Evolutionary conservation across 2,113 vertebrate genomes (phyloP), one percentile per base, ranked within the genome.

Genomic region (Dissostichus mawsoni): DNA sequence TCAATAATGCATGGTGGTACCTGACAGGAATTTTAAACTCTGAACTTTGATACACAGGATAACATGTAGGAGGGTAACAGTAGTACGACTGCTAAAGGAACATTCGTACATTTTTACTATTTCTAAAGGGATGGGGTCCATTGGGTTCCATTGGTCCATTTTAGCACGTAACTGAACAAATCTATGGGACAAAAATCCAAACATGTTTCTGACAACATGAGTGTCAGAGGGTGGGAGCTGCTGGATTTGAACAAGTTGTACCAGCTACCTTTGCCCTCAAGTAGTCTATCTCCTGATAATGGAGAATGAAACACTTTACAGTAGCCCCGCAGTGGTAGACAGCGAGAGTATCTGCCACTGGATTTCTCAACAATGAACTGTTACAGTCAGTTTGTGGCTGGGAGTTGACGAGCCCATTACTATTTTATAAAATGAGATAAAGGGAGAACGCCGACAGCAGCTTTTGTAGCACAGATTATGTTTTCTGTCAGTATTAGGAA

Each of bases 181-280:
- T n/a, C 48, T 58, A 17, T 11, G 7, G 3, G 13, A 65, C 13
- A 12, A 48, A 25, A 50, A 50, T 29, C 23, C 47, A 67, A 4
- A 0, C 57, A 45, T 29, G 44, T 67, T n/a, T 50, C 52, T 45
- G 51, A 36, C 71, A 80, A 9, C 8, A 14, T 17, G 44, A 69
- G 13, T 52, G 41, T 16, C 56, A 50, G 47, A 18, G 52, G 14
- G 18, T 73, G 67, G 58, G 64, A 65, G 53, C 61, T 55, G 25
- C 8, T 62, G 36, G 17, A 4, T 55, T 50, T 78, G 36, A 69
- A 62, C 16, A 3, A n/a, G 20, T 8, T 74, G 45, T 67, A 81
- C 51, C 75, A 74, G 75, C 55, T 76, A 84, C 73, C 82, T 84
- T 89, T 88, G 87, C 61, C 74, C 81, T 82, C 33, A 76, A 62